Base-by-base conservation (phyloP, 2,113 vertebrate genomes). In the Megaleporinus macrocephalus region DNA sequence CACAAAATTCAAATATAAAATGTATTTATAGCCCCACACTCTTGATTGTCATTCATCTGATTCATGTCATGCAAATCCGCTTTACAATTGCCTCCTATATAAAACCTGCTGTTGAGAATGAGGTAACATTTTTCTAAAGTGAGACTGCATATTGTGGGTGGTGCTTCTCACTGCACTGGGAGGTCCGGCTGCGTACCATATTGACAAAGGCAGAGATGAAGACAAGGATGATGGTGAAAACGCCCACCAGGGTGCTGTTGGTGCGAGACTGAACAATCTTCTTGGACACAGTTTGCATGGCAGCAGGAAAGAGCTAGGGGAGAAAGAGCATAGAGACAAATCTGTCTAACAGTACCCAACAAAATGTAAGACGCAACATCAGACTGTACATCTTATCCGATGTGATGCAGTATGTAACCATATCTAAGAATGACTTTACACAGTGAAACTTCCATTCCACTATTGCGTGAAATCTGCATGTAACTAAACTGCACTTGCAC, bases 241-340 rank as follows among this genome's bases (percentile, higher is more conserved):
- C 92, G 18, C 95, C 97, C 2, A 97, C 96, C 20, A 93, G 84
- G 0, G 97, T 99, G 94, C 97, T 98, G 90, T 95, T 96, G 63
- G 93, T 93, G 30, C 96, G 95, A 1, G 97, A 98, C 88, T 96
- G 95, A 76, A 98, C 96, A 0, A 99, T 99, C 90, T 95, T 92
- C 76, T 92, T 95, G 0, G 97, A 98, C 55, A 97, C 92, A 0
- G 85, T 95, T 86, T 96, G 97, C 91, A 99, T 94, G 26, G 91
- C 88, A 1, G 89, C 74, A 1, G 97, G 97, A 88, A 97, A 97
- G 62, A 96, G 91, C 97, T 98, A 79, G 0, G 0, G 29, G 78
- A 79, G 27, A 76, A n/a, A 27, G 57, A 72, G 5, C 24, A 26
- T 4, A 73, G 26, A 41, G 30, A 16, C 41, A 36, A 27, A 36